phyloP scores from a whole-genome alignment of 2,888 invertebrate species.

The Clitarchus hookeri region DNA sequence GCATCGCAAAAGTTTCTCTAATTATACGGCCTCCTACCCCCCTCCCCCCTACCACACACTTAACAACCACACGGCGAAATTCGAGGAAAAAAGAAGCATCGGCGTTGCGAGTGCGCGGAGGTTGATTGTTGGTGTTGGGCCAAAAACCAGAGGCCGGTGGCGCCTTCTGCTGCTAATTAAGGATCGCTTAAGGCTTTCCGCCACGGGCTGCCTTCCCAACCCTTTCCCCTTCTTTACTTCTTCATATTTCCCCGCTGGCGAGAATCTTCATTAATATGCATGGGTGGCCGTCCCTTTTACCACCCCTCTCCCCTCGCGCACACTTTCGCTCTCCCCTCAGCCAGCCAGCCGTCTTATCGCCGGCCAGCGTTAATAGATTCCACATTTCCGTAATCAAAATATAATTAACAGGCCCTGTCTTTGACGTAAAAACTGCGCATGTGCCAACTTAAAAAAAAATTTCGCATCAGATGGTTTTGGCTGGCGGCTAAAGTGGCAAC shows the following conservation, averaged over 20 bases:
- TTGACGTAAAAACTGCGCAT: not conserved
- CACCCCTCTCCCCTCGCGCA: not conserved
- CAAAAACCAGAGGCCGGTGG: not conserved
- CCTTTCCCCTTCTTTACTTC: not conserved
- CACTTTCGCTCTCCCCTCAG: not conserved
- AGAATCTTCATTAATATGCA: constrained; percentile 17
- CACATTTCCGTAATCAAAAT: constrained; percentile 7
- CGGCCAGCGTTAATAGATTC: not conserved
- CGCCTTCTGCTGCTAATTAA: constrained; percentile 21
- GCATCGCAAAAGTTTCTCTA: not conserved
- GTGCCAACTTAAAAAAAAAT: not conserved
- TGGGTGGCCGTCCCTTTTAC: not conserved
- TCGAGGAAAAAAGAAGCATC: not conserved
- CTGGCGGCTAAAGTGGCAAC: no score
- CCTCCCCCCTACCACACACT: no score
- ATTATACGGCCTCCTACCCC: not conserved
- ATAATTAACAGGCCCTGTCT: not conserved
- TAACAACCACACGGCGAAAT: not conserved
- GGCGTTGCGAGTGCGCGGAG: not conserved
- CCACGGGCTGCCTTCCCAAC: not conserved
- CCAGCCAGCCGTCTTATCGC: not conserved
- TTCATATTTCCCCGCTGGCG: not conserved
- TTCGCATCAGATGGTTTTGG: not conserved
- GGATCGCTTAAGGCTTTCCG: constrained; percentile 24
- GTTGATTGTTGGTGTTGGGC: not conserved